Base-by-base conservation (phyloP, 2,113 vertebrate species). In the Xiphophorus couchianus region DNA sequence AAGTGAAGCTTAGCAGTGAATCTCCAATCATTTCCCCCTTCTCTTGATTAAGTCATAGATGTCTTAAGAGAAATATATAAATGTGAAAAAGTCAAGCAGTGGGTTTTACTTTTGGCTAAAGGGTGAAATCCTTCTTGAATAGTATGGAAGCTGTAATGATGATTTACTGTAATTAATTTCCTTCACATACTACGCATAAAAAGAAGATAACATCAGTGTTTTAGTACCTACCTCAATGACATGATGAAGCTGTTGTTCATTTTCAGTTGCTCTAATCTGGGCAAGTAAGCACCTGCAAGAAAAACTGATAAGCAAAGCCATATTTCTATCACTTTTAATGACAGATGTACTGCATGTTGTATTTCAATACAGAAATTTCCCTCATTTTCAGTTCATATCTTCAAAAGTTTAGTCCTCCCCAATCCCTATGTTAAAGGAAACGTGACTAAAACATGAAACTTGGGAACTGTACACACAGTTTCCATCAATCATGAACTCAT, bases 211-310 rank as follows among this genome's bases (percentile, higher is more conserved):
- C 2, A 28, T 58, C 29, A 8, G 5, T 61, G 48, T 73, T 69
- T 63, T 73, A 64, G 73, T 66, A 83, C 19, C 62, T 93, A 99
- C 98, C 98, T 95, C 74, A 98, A 91, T 78, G 97, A 98, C 66
- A 80, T 67, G 68, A 99, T 95, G 72, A 93, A 73, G 84, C 98
- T 99, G 90, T 96, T 96, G 73, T 96, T 98, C 93, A 99, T 58
- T 94, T 96, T 98, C 90, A 99, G 92, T 33, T 96, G 93, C 82
- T 88, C 90, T 87, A 99, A 95, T 66, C 89, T 96, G 76, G 98
- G 97, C 84, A 99, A 94, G 93, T 95, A 94, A 75, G 89, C 71
- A 91, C 97, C 98, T 99, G 83, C 14, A 87, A 90, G 67, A 88
- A 27, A 27, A 88, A 33, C 28, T 86, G 74, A 91, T 31, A 78